phyloP scores from a whole-genome alignment of 2,113 vertebrate species.

The Prinia subflava region DNA sequence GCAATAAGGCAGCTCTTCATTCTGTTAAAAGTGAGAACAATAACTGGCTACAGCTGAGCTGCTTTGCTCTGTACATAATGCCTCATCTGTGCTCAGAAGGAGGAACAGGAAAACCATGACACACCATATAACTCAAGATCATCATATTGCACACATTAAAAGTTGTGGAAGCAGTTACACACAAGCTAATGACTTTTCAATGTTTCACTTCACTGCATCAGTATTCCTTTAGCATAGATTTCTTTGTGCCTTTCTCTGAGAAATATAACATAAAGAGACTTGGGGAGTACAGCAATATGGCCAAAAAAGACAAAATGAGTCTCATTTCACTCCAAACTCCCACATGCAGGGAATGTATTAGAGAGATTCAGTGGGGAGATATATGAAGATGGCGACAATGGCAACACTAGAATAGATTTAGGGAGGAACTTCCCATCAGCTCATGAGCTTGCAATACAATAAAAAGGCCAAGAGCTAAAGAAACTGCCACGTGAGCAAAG shows the following conservation, averaged over 20 bases:
- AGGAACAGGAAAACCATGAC: constrained; percentile 5
- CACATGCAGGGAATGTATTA: constrained; percentile 15
- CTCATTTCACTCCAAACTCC: constrained; percentile 44
- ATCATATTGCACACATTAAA: neutral
- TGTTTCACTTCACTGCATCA: constrained; percentile 44
- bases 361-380: constrained; percentile 19
- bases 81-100: neutral
- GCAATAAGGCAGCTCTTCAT: neutral
- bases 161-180: constrained; percentile 36
- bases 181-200: constrained; percentile 36
- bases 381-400: neutral
- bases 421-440: neutral
- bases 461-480: neutral
- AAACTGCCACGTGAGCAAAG: neutral
- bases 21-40: neutral
- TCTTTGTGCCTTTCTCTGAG: neutral
- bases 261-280: constrained; percentile 53
- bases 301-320: constrained; percentile 52
- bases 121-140: constrained; percentile 9
- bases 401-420: neutral
- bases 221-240: constrained; percentile 55
- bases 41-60: neutral
- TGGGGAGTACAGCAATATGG: constrained; percentile 42
- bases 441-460: neutral
- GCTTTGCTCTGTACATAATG: neutral